These are phyloP conservation scores for Melitaea cinxia DNA, from an alignment of 1,140 invertebrate species.

Conservation along the genomic window DNA sequence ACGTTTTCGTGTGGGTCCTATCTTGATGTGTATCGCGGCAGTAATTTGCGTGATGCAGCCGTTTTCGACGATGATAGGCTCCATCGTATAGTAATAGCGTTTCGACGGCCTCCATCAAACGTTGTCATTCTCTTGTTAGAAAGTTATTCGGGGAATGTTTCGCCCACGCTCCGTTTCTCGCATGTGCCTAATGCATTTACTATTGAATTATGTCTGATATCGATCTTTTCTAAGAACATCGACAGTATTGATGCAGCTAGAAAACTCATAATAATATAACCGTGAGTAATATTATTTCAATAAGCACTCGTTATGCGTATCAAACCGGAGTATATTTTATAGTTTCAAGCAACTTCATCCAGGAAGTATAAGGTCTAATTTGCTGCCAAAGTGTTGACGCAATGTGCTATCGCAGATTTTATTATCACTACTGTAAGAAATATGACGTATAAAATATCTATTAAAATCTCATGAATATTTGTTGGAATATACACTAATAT, in stretches of 20 bases:
- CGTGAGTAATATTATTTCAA: not conserved
- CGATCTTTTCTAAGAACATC: constrained; percentile 58
- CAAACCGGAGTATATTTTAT: not conserved
- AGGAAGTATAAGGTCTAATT: not conserved
- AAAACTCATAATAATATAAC: not conserved
- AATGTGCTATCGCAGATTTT: too few relatives aligned
- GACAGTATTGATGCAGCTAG: constrained; percentile 15
- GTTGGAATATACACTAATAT: too few relatives aligned
- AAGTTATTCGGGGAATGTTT: constrained; percentile 65
- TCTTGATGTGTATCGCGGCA: constrained; percentile 57
- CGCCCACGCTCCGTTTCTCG: constrained; percentile 46
- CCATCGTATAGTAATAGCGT: constrained; percentile 43
- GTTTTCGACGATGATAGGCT: constrained; percentile 67
- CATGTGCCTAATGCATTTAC: constrained; percentile 66
- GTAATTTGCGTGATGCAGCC: constrained; percentile 73
- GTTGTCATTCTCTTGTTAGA: constrained; percentile 69
- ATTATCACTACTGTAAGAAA: too few relatives aligned
- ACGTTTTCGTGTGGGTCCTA: constrained; percentile 56
- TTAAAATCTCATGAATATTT: too few relatives aligned
- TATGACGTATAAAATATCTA: too few relatives aligned
- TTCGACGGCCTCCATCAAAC: constrained; percentile 52
- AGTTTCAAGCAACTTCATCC: not conserved
- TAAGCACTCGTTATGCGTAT: not conserved
- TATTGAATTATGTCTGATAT: constrained; percentile 66
- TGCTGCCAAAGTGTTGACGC: not conserved